phyloP scores from a whole-genome alignment of 92 coral and sea anemone genomes.

The Montipora capitata region DNA sequence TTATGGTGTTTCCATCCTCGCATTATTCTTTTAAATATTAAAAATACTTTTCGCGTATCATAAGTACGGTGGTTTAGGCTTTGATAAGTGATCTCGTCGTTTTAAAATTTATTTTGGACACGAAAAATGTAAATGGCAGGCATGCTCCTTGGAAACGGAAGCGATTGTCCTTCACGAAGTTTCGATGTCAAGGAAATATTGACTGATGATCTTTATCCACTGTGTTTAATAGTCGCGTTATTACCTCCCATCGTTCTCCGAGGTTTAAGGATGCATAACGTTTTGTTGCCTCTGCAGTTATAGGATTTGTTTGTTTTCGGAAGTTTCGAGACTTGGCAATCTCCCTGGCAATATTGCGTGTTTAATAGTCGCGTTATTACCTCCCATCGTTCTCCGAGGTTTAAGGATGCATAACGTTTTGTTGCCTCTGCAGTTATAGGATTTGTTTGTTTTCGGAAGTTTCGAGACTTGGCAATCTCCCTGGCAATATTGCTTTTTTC shows the following conservation, averaged over 20 bases:
- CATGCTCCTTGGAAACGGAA: constrained; percentile 9
- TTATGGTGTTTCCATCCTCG: constrained; percentile 37
- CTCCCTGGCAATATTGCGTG: too few relatives aligned
- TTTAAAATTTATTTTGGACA: neutral
- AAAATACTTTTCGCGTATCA: neutral
- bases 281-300: neutral
- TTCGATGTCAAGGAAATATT: constrained; percentile 11
- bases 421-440: neutral
- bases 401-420: neutral
- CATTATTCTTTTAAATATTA: constrained; percentile 23
- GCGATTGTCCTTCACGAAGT: neutral
- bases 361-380: too few relatives aligned
- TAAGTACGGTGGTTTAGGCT: neutral
- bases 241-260: neutral
- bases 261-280: neutral
- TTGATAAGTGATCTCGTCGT: neutral
- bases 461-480: neutral
- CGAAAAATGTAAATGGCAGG: neutral
- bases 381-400: neutral
- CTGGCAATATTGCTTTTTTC: neutral
- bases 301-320: constrained; percentile 10
- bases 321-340: neutral
- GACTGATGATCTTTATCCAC: neutral
- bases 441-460: constrained; percentile 12
- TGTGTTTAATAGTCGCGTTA: too few relatives aligned